Conservation (phyloP, 1,140 invertebrate genomes). For the Myzus persicae region DNA sequence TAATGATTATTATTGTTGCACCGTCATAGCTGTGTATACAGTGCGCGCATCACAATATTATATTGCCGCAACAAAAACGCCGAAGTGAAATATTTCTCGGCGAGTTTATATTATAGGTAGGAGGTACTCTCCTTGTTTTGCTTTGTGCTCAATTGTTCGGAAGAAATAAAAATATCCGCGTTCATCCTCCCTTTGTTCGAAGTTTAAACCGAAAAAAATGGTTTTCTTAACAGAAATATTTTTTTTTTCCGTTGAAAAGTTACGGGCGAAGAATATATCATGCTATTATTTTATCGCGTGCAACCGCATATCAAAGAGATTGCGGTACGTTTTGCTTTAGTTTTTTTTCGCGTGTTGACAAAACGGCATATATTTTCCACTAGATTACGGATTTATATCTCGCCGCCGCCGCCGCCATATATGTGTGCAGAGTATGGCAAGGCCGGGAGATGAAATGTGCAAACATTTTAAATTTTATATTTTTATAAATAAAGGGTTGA, state of each 20-base stretch:
- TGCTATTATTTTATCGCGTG: constrained; percentile 6
- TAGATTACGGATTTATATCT: constrained; percentile 13
- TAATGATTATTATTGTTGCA: not conserved
- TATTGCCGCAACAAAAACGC: not conserved
- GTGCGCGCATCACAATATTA: not conserved
- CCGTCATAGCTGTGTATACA: too few relatives aligned
- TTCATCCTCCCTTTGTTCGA: not conserved
- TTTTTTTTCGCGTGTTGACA: not conserved
- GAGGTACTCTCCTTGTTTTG: not conserved
- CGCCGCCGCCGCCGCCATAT: too few relatives aligned
- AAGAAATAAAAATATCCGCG: not conserved
- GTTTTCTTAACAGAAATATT: constrained; percentile 21
- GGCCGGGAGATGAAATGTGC: not conserved
- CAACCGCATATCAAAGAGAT: constrained; percentile 25
- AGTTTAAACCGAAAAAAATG: constrained; percentile 63
- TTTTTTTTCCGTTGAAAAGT: not conserved
- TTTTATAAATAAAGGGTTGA: not conserved
- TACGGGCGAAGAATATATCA: not conserved
- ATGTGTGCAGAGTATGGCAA: too few relatives aligned
- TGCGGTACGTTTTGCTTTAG: not conserved
- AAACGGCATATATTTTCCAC: constrained; percentile 12
- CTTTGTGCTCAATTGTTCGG: not conserved
- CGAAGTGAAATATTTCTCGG: not conserved
- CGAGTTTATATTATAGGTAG: not conserved
- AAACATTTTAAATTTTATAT: not conserved